These are phyloP conservation scores for Turritopsis dohrnii DNA, from an alignment of 30 jellyfish, hydroid and myxozoan species.

Conservation along the genomic window DNA sequence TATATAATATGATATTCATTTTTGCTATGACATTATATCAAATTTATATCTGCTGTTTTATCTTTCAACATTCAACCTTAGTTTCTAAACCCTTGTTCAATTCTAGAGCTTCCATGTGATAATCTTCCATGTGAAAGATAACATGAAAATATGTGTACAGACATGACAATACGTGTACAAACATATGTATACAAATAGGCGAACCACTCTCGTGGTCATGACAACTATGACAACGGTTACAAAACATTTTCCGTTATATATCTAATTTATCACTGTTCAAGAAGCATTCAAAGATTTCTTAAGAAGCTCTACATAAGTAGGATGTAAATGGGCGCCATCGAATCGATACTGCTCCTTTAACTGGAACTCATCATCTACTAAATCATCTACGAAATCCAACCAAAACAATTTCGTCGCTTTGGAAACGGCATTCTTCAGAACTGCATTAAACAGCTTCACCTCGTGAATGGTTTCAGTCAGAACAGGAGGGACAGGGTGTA, in stretches of 20 bases:
- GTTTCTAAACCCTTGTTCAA: too few species aligned
- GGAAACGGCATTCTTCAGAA: not conserved
- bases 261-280: not conserved
- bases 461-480: conserved; percentile 12
- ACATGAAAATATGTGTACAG: too few species aligned
- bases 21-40: too few species aligned
- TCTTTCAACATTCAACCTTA: too few species aligned
- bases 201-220: not conserved
- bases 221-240: not conserved
- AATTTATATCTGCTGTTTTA: too few species aligned
- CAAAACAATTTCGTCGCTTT: conserved; percentile 18
- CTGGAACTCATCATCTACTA: not conserved
- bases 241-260: not conserved
- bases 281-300: not conserved
- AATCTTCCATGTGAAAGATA: too few species aligned
- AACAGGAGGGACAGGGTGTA: conserved; percentile 24
- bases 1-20: too few species aligned
- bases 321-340: conserved; percentile 35
- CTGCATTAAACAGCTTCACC: conserved; percentile 5
- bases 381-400: conserved; percentile 29
- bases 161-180: too few species aligned
- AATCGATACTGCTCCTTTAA: conserved; percentile 26
- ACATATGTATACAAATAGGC: too few species aligned
- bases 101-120: too few species aligned
- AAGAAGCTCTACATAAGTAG: conserved; percentile 9